Evolutionary conservation across 2,113 vertebrate genomes (phyloP).

Genomic region (Heterocephalus glaber): DNA sequence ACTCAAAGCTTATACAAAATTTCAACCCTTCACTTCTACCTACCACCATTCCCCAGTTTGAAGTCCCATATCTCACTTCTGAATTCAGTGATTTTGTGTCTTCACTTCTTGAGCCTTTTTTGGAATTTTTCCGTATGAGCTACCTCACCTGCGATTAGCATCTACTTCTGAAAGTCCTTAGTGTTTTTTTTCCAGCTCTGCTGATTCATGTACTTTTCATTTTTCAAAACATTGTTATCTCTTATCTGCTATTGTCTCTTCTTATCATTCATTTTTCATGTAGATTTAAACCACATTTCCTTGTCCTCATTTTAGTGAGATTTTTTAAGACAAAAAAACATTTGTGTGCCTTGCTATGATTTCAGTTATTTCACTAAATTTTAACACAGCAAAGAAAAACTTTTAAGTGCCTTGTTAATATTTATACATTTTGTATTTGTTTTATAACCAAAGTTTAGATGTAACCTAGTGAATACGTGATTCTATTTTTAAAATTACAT

Average conservation of each 20-base stretch:
- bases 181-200: not conserved
- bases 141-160: not conserved
- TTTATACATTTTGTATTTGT: not conserved
- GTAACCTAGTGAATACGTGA: conserved; percentile 71
- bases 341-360: not conserved
- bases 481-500: conserved; percentile 69
- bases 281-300: conserved; percentile 22
- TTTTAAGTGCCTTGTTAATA: conserved; percentile 42
- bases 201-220: conserved; percentile 10
- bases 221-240: not conserved
- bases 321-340: not conserved
- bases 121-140: not conserved
- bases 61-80: not conserved
- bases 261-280: not conserved
- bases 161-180: not conserved
- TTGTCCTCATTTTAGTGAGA: conserved; percentile 1
- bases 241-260: not conserved
- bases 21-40: not conserved
- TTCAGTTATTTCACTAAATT: conserved; percentile 20
- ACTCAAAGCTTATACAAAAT: not conserved
- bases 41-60: not conserved
- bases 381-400: not conserved
- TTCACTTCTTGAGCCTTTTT: not conserved
- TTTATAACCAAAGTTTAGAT: conserved; percentile 58
- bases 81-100: not conserved